These are phyloP conservation scores for Octonoba sinensis DNA, from an alignment of 2,888 invertebrate genomes.

Conservation along the genomic window DNA sequence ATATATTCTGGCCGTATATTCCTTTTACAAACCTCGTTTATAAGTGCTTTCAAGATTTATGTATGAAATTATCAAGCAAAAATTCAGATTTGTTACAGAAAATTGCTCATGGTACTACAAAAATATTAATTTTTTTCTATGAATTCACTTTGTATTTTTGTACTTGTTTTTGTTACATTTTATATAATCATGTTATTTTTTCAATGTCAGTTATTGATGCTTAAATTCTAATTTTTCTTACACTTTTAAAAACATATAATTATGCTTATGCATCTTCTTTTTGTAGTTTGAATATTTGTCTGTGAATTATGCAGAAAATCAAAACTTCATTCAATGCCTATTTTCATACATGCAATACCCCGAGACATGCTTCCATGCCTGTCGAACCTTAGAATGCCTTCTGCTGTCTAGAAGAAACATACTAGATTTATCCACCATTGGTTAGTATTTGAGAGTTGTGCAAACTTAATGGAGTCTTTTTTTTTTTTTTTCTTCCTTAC, in stretches of 20 bases:
- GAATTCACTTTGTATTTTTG: too few relatives aligned
- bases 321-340: slow-evolving; percentile 36
- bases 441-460: slow-evolving; percentile 19
- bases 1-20: too few relatives aligned
- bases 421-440: slow-evolving; percentile 43
- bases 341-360: slow-evolving; percentile 52
- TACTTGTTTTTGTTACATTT: too few relatives aligned
- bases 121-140: too few relatives aligned
- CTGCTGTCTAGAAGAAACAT: slow-evolving; percentile 44
- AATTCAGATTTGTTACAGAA: too few relatives aligned
- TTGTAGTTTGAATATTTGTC: slow-evolving; percentile 50
- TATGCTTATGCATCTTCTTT: background rate
- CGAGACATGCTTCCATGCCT: slow-evolving; percentile 57
- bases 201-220: too few relatives aligned
- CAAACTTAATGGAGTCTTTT: background rate
- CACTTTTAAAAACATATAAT: background rate
- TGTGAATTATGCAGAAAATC: slow-evolving; percentile 10
- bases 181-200: too few relatives aligned
- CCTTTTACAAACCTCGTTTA: too few relatives aligned
- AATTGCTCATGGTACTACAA: too few relatives aligned
- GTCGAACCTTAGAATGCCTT: slow-evolving; percentile 48
- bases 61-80: too few relatives aligned
- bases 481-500: background rate
- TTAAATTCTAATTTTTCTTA: too few relatives aligned
- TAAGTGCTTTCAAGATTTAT: too few relatives aligned